These are phyloP conservation scores for Caenorhabditis sulstoni DNA, from an alignment of 2,888 invertebrate species.

Conservation along the genomic window DNA sequence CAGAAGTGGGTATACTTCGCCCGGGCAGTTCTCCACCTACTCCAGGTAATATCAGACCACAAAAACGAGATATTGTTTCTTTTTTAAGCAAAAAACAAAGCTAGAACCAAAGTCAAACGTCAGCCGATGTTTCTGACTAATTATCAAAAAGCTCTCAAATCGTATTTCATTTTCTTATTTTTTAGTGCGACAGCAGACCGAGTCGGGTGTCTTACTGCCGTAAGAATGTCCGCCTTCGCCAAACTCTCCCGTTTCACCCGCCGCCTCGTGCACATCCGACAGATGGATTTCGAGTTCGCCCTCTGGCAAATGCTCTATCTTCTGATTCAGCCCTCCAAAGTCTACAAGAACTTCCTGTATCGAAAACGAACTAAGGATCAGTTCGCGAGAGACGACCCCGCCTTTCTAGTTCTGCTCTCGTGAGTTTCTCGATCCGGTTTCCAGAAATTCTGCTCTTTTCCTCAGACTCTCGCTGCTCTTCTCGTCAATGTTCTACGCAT, in stretches of 20 bases:
- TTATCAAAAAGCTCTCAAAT: not conserved
- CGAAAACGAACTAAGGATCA: slow-evolving; percentile 98
- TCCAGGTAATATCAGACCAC: slow-evolving; percentile 6
- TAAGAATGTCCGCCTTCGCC: slow-evolving; percentile 79
- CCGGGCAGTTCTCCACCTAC: slow-evolving; percentile 75
- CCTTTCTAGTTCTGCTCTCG: slow-evolving; percentile 91
- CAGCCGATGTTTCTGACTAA: not conserved
- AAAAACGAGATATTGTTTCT: no score
- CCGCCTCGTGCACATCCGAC: slow-evolving; percentile 73
- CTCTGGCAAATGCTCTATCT: slow-evolving; percentile 99
- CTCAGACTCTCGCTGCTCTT: slow-evolving; percentile 61
- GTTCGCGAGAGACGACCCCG: slow-evolving; percentile 98
- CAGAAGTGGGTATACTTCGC: slow-evolving; percentile 76
- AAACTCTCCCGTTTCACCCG: slow-evolving; percentile 76
- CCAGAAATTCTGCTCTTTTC: not conserved
- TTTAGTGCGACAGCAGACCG: slow-evolving; percentile 65
- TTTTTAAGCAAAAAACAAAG: no score
- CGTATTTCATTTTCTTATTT: no score
- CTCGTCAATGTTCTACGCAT: slow-evolving; percentile 71
- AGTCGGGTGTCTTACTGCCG: slow-evolving; percentile 75
- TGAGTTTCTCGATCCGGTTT: slow-evolving; percentile 10
- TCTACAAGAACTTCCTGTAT: slow-evolving; percentile 95
- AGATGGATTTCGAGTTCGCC: slow-evolving; percentile 99
- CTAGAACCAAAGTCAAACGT: no score
- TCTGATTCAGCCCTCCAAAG: slow-evolving; percentile 94